Evolutionary conservation across 2,888 invertebrate species (phyloP), one percentile per base, ranked within the genome.

Genomic region (Mechanitis messenoides): DNA sequence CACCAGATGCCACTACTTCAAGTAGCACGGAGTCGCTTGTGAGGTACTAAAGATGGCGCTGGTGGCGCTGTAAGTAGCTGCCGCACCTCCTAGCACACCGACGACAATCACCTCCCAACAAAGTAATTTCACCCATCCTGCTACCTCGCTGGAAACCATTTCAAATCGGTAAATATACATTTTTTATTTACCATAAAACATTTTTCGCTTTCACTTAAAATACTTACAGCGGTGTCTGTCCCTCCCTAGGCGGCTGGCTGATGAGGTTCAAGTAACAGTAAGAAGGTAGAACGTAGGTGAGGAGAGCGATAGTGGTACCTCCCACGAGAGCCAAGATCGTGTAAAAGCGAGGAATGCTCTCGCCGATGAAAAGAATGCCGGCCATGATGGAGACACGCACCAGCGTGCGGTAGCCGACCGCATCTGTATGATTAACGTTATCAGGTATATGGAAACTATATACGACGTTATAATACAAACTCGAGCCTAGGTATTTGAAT

Each of bases 291-390:
- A 94, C 90, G 77, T 93, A 94, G 12, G 94, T 93, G 47, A 93
- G 85, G 38, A 94, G 78, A 0, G 94, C 93, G 6, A 94, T 90
- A 11, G 93, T 93, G 35, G 94, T 93, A n/a, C 93, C 94, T 0
- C 95, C 95, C 5, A 95, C 90, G 57, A 95, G 83, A 9, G 94
- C 91, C 62, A 94, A 81, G 69, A 95, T 92, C 65, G 93, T 92
- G 68, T 93, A 92, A 85, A 95, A 95, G 61, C 92, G 89, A 0
- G 94, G 94, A 35, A 95, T 84, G 35, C 91, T 91, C 83, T 93
- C 93, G 0, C 93, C 94, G 58, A 94, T 85, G 75, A 94, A 91
- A 59, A 94, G 79, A 71, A 94, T 91, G 0, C 90, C 78, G 0
- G 87, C 71, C 77, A 94, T 89, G 62, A 94, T 88, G 0, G 87